Evolutionary conservation across 2,797 vertebrate genomes (phyloP).

Genomic region (Aeoliscus strigatus): DNA sequence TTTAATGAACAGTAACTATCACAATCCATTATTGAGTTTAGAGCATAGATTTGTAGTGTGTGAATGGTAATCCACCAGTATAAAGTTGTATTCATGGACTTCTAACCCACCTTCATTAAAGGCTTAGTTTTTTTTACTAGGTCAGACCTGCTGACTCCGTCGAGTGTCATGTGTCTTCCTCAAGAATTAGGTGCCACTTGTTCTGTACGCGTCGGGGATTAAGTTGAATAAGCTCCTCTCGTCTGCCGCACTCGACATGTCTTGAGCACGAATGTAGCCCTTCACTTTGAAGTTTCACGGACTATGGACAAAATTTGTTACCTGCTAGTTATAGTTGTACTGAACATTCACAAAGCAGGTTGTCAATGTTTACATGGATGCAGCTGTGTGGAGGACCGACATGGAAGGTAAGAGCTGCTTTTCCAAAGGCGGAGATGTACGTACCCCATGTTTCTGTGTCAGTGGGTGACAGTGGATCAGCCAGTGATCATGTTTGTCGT

Average conservation of each 20-base stretch:
- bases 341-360: conserved; percentile 48
- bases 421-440: conserved; percentile 11
- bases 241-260: conserved; percentile 58
- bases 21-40: too few species aligned
- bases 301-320: conserved; percentile 80
- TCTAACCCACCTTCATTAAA: background rate
- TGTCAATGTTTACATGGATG: conserved; percentile 79
- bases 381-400: conserved; percentile 80
- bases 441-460: conserved; percentile 22
- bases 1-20: too few species aligned
- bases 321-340: conserved; percentile 71
- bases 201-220: conserved; percentile 56
- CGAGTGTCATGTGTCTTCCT: conserved; percentile 28
- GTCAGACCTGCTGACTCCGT: conserved; percentile 20
- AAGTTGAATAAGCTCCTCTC: conserved; percentile 61
- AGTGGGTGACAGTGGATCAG: too few species aligned
- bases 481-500: background rate
- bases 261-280: conserved; percentile 67
- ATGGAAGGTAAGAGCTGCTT: conserved; percentile 82
- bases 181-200: conserved; percentile 49
- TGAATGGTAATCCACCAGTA: too few species aligned
- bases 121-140: background rate
- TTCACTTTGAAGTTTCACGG: conserved; percentile 57
- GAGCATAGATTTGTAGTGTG: too few species aligned
- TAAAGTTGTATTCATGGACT: too few species aligned